Base-by-base conservation (phyloP, 2,888 invertebrate genomes). In the Brachylomia viminalis region DNA sequence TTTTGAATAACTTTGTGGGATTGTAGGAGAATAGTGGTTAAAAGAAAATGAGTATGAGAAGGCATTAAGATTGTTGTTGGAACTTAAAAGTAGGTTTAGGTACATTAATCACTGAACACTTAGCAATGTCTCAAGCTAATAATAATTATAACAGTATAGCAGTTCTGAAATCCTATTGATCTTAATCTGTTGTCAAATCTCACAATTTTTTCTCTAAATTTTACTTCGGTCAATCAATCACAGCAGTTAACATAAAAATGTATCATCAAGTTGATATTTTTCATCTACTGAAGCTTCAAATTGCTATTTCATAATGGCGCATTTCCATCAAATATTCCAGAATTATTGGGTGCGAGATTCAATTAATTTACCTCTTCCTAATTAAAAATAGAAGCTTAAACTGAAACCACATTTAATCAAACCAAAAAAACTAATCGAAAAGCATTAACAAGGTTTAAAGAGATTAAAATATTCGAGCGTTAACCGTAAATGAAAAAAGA, bases 1-100 rank as follows among this genome's bases (percentile, higher is more conserved):
- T 75, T 79, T 74, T 71, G 77, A 77, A 74, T 71, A 47, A 82
- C 59, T 49, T 42, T 56, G 30, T 45, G 30, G 15, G 49, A 54
- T 67, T 61, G 45, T 33, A 23, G 23, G 15, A 49, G 56, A 23
- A 38, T 49, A 52, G 10, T 42, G 4, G 10, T 23, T 8, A n/a
- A 11, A 27, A 54, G 0, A 20, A 52, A 49, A 13, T 33, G 52
- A 33, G 27, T 38, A 30, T 59, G 45, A n/a, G 30, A 8, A 13
- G 8, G 8, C 3, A n/a, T n/a, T n/a, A n/a, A 23, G 20, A 17
- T 23, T 30, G 2, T 30, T 27, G 2, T n/a, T 33, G 17, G 10
- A 47, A 17, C 15, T 33, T 42, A 42, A 10, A 10, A 42, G 42
- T 42, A 10, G 42, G 42, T 10, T 10, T 42, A 42, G 5, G 42